Evolutionary conservation across 2,797 vertebrate genomes (phyloP).

Genomic region (Sciurus vulgaris): DNA sequence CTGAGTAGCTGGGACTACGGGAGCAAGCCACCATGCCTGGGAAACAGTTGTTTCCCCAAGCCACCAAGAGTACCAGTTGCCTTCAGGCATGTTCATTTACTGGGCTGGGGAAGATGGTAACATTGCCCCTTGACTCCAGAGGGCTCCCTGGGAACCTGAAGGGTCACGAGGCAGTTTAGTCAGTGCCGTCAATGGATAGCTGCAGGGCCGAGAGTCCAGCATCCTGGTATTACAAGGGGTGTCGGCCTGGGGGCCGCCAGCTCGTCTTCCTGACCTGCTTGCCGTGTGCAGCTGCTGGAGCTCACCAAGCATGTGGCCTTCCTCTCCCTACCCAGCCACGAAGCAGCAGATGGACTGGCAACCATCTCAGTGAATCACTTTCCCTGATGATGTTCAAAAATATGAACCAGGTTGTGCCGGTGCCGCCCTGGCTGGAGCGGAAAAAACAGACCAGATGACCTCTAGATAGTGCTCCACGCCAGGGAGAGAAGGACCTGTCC

Average conservation of each 20-base stretch:
- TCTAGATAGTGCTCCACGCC: background rate
- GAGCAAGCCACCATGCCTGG: background rate
- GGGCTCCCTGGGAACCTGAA: background rate
- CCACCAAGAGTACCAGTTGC: background rate
- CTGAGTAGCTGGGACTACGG: background rate
- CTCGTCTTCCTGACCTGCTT: background rate
- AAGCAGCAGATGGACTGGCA: background rate
- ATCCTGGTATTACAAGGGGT: accelerated
- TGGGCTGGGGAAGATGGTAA: background rate
- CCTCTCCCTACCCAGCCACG: background rate
- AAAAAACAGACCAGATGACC: background rate
- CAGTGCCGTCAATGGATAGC: background rate
- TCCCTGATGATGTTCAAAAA: background rate
- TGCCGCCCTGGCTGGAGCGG: background rate
- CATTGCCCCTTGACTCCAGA: background rate
- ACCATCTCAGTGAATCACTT: background rate
- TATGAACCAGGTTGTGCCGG: background rate
- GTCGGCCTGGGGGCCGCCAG: background rate
- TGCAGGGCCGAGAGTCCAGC: background rate
- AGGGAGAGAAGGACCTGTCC: background rate
- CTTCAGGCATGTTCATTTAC: background rate
- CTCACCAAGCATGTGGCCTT: background rate
- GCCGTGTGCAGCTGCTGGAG: background rate
- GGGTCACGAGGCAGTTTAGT: background rate
- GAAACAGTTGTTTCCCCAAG: background rate